Evolutionary conservation across 2,113 vertebrate species (phyloP).

Genomic region (Hystrix brachyura): DNA sequence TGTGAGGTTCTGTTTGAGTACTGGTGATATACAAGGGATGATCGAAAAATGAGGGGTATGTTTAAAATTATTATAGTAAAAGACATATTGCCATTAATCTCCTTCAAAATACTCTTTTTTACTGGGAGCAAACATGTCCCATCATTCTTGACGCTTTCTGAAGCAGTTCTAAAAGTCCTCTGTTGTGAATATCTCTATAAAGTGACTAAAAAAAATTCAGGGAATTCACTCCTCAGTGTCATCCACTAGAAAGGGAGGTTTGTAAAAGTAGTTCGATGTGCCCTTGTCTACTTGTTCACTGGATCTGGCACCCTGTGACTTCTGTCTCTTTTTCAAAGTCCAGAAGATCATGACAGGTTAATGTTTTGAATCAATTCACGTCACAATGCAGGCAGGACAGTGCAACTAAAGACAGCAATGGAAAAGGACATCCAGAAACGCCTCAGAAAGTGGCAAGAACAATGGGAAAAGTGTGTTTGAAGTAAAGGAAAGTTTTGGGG

Average conservation of each 20-base stretch:
- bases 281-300: too few species aligned
- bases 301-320: too few species aligned
- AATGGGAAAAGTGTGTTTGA: not conserved
- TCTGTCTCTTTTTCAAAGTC: too few species aligned
- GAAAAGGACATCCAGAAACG: not conserved
- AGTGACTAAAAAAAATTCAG: too few species aligned
- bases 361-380: too few species aligned
- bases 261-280: too few species aligned
- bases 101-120: not conserved
- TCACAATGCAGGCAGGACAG: not conserved
- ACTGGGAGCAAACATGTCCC: not conserved
- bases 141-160: not conserved
- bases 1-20: not conserved
- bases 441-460: not conserved
- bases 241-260: too few species aligned
- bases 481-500: not conserved
- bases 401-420: too few species aligned
- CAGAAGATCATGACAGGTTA: too few species aligned
- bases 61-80: not conserved
- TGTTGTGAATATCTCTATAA: not conserved
- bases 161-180: not conserved
- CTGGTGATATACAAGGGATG: not conserved
- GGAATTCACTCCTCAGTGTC: too few species aligned
- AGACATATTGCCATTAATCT: not conserved
- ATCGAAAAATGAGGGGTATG: not conserved